Evolutionary conservation across 2,113 vertebrate species (phyloP).

Genomic region (Boulengeromyrus knoepffleri): DNA sequence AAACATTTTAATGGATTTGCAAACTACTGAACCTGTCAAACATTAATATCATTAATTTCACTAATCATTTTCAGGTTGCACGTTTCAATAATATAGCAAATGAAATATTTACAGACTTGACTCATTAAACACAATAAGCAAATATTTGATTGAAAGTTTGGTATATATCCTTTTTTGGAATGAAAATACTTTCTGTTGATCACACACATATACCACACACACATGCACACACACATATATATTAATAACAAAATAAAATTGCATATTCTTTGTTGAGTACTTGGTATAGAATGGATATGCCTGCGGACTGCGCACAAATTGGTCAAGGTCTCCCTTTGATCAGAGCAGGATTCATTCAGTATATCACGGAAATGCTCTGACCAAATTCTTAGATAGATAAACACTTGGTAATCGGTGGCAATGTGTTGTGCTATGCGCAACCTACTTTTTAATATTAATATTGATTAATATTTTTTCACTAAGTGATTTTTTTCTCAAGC

Average conservation of each 20-base stretch:
- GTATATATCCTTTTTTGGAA: not conserved
- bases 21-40: not conserved
- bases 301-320: constrained; percentile 46
- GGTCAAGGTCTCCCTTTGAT: constrained; percentile 78
- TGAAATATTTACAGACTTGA: not conserved
- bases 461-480: not conserved
- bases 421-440: not conserved
- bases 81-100: not conserved
- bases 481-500: not conserved
- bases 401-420: constrained; percentile 55
- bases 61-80: not conserved
- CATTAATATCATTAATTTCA: not conserved
- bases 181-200: not conserved
- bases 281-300: constrained; percentile 63
- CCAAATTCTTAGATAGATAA: constrained; percentile 68
- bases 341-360: constrained; percentile 83
- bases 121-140: not conserved
- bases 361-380: constrained; percentile 74
- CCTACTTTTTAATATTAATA: not conserved
- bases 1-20: not conserved
- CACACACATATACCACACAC: not conserved
- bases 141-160: not conserved
- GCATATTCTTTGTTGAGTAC: not conserved
- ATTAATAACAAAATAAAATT: not conserved
- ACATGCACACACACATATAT: not conserved